A percentile compares a stretch with the other conserved stretches of the same genome.
phyloP scores from a whole-genome alignment of 2,797 vertebrate species.

The Scyliorhinus canicula region DNA sequence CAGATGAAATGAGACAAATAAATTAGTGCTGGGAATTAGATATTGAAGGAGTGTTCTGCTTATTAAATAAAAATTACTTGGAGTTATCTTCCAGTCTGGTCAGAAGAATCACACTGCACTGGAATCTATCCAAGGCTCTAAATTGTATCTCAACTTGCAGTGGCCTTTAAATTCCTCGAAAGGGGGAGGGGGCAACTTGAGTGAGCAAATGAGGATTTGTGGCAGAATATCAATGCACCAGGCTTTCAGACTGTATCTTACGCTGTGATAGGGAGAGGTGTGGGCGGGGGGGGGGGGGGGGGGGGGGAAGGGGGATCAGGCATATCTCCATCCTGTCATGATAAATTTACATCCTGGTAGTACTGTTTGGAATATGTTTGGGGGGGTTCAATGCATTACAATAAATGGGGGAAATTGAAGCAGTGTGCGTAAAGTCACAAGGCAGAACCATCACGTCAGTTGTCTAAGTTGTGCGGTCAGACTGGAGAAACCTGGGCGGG shows the following conservation, averaged over 20 bases:
- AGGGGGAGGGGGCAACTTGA: not conserved
- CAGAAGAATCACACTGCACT: not conserved
- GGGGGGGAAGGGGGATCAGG: not conserved
- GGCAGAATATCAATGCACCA: not conserved
- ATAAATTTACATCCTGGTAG: not conserved
- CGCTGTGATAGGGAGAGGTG: too few relatives aligned
- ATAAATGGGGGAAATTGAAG: not conserved
- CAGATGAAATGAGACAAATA: conserved; percentile 22
- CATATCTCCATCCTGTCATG: not conserved
- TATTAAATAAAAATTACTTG: conserved; percentile 25
- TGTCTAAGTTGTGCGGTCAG: not conserved
- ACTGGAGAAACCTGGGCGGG: not conserved
- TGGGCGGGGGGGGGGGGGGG: too few relatives aligned
- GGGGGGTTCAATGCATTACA: not conserved
- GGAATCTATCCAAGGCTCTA: not conserved
- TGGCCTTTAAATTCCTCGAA: not conserved
- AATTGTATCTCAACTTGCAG: not conserved
- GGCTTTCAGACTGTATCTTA: not conserved
- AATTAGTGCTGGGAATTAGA: conserved; percentile 31
- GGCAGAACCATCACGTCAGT: not conserved
- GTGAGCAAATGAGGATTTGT: not conserved
- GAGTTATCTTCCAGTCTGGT: not conserved
- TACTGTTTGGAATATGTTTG: not conserved
- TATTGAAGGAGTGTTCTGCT: not conserved
- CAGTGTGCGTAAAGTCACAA: not conserved